These are phyloP conservation scores for Mylabris sibirica DNA, from an alignment of 2,888 invertebrate species.

Conservation along the genomic window DNA sequence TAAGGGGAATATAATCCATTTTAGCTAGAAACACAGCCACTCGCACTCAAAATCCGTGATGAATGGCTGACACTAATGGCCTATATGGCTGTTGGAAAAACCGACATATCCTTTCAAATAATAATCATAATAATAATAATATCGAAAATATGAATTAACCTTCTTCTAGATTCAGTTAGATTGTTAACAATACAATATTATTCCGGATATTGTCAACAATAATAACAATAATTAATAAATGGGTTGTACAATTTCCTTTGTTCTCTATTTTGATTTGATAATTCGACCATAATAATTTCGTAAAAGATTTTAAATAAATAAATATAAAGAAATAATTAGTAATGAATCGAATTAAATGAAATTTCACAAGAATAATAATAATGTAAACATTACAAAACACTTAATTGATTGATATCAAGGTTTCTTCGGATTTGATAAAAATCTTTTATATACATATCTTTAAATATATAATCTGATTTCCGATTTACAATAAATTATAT, in stretches of 20 bases:
- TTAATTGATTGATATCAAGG: neutral
- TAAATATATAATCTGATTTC: neutral
- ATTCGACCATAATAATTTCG: neutral
- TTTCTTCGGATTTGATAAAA: neutral
- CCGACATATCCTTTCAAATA: slow-evolving; percentile 7
- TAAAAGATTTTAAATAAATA: neutral
- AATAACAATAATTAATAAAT: neutral
- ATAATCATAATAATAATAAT: neutral
- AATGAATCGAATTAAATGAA: neutral
- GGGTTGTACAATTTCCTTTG: neutral
- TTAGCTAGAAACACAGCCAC: neutral
- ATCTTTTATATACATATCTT: neutral
- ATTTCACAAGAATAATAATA: neutral
- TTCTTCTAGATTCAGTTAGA: neutral
- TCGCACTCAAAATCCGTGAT: neutral
- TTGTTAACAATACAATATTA: neutral
- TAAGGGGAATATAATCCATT: neutral
- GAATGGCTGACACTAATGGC: slow-evolving; percentile 10
- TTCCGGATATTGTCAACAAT: neutral
- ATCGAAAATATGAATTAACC: neutral
- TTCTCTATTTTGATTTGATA: neutral
- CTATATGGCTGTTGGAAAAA: slow-evolving; percentile 1
- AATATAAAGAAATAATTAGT: neutral
- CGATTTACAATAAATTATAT: slow-evolving; percentile 2
- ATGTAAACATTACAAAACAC: neutral